A percentile compares a stretch with the other conserved stretches of the same genome.
Evolutionary conservation across 2,113 vertebrate genomes (phyloP).

Genomic region (Platycercus adscitus): DNA sequence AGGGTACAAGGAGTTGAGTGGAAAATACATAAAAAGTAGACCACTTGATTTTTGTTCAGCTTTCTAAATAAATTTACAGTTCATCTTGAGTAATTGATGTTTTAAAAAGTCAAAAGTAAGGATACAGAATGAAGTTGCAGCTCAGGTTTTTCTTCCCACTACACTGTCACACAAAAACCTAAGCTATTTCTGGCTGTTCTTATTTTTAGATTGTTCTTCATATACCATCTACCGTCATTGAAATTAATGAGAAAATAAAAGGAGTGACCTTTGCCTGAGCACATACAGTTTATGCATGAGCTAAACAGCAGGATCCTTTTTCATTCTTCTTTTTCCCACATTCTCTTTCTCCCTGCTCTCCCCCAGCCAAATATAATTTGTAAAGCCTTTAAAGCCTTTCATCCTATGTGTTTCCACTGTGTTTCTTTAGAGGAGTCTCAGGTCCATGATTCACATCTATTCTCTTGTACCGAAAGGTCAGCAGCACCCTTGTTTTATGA

Average conservation of each 20-base stretch:
- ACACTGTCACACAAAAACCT: not conserved
- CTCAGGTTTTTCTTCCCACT: conserved; percentile 8
- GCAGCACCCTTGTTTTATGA: conserved; percentile 26
- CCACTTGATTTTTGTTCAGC: not conserved
- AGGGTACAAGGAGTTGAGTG: not conserved
- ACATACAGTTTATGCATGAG: conserved; percentile 53
- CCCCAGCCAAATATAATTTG: conserved; percentile 34
- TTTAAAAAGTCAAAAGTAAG: conserved; percentile 2
- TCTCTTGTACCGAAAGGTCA: conserved; percentile 34
- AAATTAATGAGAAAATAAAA: conserved; percentile 69
- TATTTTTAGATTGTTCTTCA: conserved; percentile 59
- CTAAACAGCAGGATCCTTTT: conserved; percentile 42
- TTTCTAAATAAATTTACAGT: not conserved
- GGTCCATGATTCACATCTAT: conserved; percentile 13
- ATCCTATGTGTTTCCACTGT: conserved; percentile 16
- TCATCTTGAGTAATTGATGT: not conserved
- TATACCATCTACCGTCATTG: not conserved
- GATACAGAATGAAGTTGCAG: not conserved
- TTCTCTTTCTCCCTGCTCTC: conserved; percentile 30
- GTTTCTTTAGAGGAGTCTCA: not conserved
- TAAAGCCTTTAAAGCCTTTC: conserved; percentile 44
- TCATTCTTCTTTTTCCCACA: conserved; percentile 46
- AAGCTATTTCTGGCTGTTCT: conserved; percentile 29
- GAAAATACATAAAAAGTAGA: not conserved
- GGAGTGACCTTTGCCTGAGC: conserved; percentile 67